Evolutionary conservation across 2,797 vertebrate genomes (phyloP).

Genomic region (Iguana delicatissima): DNA sequence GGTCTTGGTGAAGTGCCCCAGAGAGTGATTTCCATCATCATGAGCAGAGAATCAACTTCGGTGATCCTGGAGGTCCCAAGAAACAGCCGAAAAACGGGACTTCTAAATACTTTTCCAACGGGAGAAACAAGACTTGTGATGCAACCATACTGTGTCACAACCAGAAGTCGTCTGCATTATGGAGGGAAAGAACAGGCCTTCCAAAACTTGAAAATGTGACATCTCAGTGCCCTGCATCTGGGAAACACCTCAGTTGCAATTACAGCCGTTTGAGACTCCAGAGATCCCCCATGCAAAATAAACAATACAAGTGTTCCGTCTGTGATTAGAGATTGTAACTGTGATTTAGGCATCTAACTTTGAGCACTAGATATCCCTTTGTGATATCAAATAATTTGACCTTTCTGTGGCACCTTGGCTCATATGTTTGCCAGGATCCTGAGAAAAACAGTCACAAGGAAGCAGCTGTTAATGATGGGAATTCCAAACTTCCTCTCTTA

Average conservation of each 20-base stretch:
- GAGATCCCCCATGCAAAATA: background rate
- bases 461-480: no score
- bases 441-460: no score
- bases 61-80: background rate
- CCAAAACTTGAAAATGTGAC: background rate
- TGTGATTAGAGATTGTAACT: background rate
- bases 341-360: no score
- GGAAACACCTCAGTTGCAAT: background rate
- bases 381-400: no score
- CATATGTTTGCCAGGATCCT: no score
- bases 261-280: background rate
- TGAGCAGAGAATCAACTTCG: background rate
- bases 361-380: no score
- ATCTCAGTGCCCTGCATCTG: background rate
- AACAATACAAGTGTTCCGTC: background rate
- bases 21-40: background rate
- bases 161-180: background rate
- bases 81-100: background rate
- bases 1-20: background rate
- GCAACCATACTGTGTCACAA: background rate
- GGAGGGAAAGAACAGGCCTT: background rate
- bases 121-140: background rate
- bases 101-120: background rate
- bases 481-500: no score
- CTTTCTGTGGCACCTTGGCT: no score